Percentiles rank a stretch among this genome's conserved stretches.
phyloP scores from a whole-genome alignment of 2,797 vertebrate genomes.

The Lagorchestes hirsutus region DNA sequence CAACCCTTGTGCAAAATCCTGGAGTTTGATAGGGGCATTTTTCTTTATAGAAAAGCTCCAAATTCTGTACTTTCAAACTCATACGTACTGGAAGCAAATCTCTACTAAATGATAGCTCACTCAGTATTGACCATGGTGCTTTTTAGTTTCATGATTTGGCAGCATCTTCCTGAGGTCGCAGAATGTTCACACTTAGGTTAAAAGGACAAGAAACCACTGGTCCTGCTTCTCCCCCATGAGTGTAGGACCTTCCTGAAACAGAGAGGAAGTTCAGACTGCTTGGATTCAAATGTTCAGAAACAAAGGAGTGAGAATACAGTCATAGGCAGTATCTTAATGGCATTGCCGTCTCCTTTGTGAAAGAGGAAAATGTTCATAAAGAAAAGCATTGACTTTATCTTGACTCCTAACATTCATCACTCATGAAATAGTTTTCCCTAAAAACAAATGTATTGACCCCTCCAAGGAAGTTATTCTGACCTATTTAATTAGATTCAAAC shows the following conservation, averaged over 20 bases:
- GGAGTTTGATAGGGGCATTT: conserved; percentile 57
- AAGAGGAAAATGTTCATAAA: conserved; percentile 32
- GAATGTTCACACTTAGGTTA: conserved; percentile 62
- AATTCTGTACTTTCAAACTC: conserved; percentile 59
- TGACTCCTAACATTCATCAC: conserved; percentile 50
- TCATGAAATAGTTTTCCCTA: conserved; percentile 51
- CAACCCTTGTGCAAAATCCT: conserved; percentile 17
- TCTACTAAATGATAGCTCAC: conserved; percentile 43
- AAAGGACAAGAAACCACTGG: conserved; percentile 54
- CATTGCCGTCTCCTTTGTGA: conserved; percentile 2
- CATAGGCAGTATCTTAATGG: conserved; percentile 45
- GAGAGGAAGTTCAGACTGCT: conserved; percentile 60
- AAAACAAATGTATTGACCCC: conserved; percentile 49
- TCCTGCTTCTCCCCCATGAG: conserved; percentile 67
- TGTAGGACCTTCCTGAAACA: conserved; percentile 78
- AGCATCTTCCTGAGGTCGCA: conserved; percentile 70
- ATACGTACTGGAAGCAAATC: conserved; percentile 39
- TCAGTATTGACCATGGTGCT: conserved; percentile 65
- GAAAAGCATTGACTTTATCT: conserved; percentile 40
- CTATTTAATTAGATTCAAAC: conserved; percentile 26
- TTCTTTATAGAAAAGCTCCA: conserved; percentile 68
- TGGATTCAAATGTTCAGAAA: conserved; percentile 56
- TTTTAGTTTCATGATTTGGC: conserved; percentile 75
- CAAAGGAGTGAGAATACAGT: conserved; percentile 49
- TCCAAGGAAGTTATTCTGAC: conserved; percentile 55